Conservation (phyloP, 2,797 vertebrate genomes). For the Meda fulgida region DNA sequence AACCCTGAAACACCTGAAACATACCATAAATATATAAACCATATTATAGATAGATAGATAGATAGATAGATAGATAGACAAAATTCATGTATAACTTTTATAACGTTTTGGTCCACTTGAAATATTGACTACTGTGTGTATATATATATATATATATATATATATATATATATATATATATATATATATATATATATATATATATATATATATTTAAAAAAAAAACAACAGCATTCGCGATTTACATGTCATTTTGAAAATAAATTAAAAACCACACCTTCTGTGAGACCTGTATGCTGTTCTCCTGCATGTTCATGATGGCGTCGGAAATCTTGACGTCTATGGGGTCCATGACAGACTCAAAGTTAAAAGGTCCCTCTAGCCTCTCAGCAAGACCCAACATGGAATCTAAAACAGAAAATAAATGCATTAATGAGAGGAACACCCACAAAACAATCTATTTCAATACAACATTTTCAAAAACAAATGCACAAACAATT, state of each 20-base stretch:
- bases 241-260: background rate
- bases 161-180: no score
- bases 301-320: conserved; percentile 99
- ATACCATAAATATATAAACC: no score
- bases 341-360: conserved; percentile 95
- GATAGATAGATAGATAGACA: no score
- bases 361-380: conserved; percentile 97
- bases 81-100: no score
- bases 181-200: no score
- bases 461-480: background rate
- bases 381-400: conserved; percentile 89
- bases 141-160: no score
- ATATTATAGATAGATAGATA: no score
- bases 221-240: background rate
- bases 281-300: conserved; percentile 96
- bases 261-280: conserved; percentile 79
- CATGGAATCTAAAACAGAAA: conserved; percentile 85
- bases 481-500: background rate
- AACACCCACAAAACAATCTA: background rate
- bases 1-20: conserved; percentile 93
- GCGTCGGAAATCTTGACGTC: conserved; percentile 98
- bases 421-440: background rate
- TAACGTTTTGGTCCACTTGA: no score
- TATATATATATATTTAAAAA: no score
- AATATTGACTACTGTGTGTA: no score